These are phyloP conservation scores for Polymixis lichenea DNA, from an alignment of 2,888 invertebrate species.

Conservation along the genomic window DNA sequence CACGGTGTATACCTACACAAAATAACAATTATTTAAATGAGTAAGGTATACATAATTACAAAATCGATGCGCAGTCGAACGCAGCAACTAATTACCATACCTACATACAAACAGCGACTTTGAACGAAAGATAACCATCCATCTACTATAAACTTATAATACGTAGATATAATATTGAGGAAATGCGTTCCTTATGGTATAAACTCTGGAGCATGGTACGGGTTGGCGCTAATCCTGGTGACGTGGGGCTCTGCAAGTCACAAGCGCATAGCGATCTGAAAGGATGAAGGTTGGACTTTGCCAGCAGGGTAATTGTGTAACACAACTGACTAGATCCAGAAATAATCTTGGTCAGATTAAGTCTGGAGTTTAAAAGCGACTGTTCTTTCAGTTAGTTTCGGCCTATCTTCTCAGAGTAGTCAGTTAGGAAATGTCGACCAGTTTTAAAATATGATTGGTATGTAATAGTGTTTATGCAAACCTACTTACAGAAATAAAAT, in stretches of 20 bases:
- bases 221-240: conserved; percentile 74
- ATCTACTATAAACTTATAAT: conserved; percentile 49
- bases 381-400: no score
- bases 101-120: conserved; percentile 5
- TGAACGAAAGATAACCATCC: conserved; percentile 58
- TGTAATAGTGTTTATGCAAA: no score
- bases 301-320: neutral
- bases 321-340: no score
- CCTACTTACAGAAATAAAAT: no score
- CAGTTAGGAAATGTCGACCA: no score
- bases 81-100: conserved; percentile 38
- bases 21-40: conserved; percentile 7
- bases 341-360: no score
- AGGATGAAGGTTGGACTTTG: neutral
- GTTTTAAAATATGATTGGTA: no score
- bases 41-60: neutral
- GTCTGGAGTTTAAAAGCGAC: no score
- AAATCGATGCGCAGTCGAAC: conserved; percentile 32
- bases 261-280: conserved; percentile 60
- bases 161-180: conserved; percentile 70
- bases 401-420: no score
- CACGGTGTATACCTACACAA: conserved; percentile 17
- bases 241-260: conserved; percentile 56
- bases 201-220: conserved; percentile 77
- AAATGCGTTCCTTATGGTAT: conserved; percentile 85